Evolutionary conservation across 2,888 invertebrate genomes (phyloP), one percentile per base, ranked within the genome.

Genomic region (Ametastegia equiseti): DNA sequence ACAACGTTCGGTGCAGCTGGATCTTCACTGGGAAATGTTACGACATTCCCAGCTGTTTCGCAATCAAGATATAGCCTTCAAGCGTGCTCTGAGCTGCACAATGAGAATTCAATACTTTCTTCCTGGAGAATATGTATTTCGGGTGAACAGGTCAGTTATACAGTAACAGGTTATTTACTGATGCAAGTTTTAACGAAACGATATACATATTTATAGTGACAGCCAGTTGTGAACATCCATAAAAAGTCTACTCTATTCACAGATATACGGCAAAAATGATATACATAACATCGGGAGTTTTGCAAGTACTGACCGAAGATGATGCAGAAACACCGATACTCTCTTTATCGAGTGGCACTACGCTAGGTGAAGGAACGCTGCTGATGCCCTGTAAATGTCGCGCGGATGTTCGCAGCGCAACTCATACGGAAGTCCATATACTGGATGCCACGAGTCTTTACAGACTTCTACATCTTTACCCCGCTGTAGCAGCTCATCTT

Each of bases 291-390:
- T 83, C 83, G 19, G 87, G 87, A 3, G 83, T 86, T 19, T 63
- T 87, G n/a, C 86, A 87, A 80, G 83, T 87, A 7, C 75, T 86
- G 36, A 87, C 87, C 3, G 85, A 86, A 73, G 84, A 86, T 54
- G 86, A 87, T 69, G 85, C 85, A 0, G 87, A 87, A 79, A 86
- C 86, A 0, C 86, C 87, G 0, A 85, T 87, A 36, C 36, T 87
- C 27, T 84, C 84, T 1, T 81, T 87, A 42, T 84, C 85, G 9
- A 84, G 84, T 3, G 87, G 87, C 11, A 86, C 85, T 7, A 84
- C 84, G 54, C 57, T 87, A 15, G 86, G 87, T 0, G 87, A 86
- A 65, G 81, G 83, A 1, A 82, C 84, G 1, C 82, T 87, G n/a
- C 81, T 87, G 9, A 63, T 75, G 36, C 75, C 75, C 11, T 54